Conservation (phyloP, 2,797 vertebrate genomes). For the Xerus rutilus region DNA sequence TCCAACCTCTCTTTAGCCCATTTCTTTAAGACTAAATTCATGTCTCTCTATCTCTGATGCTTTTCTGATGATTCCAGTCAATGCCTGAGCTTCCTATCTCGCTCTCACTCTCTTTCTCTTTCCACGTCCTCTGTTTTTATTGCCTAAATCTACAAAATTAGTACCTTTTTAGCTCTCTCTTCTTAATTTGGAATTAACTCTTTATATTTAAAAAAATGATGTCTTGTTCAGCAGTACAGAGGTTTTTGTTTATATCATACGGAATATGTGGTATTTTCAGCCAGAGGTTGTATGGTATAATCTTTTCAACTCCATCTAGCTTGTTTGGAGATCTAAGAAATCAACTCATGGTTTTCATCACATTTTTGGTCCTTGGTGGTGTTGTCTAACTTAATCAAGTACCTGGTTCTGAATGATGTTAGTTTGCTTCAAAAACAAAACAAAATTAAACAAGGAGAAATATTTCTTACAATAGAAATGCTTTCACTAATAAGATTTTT, state of each 20-base stretch:
- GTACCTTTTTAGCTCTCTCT: not conserved
- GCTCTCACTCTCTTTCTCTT: not conserved
- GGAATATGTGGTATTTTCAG: not conserved
- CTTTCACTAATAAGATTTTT: conserved; percentile 1
- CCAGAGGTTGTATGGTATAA: not conserved
- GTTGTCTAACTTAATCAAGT: not conserved
- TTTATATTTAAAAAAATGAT: not conserved
- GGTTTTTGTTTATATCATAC: not conserved
- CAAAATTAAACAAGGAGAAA: not conserved
- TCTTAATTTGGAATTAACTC: not conserved
- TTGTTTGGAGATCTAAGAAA: not conserved
- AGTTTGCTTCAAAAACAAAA: not conserved
- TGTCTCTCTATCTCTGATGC: not conserved
- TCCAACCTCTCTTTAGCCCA: conserved; percentile 26
- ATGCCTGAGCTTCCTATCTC: not conserved
- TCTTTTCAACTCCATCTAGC: not conserved
- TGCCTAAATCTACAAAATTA: conserved; percentile 32
- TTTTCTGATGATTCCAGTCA: conserved; percentile 28
- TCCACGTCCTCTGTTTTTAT: not conserved
- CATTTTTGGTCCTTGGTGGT: not conserved
- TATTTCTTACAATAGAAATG: not conserved
- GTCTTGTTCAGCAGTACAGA: not conserved
- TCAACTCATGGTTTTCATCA: not conserved
- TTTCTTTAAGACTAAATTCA: conserved; percentile 39
- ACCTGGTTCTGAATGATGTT: not conserved